Base-by-base conservation (phyloP, 2,113 vertebrate genomes). In the Alligator mississippiensis region DNA sequence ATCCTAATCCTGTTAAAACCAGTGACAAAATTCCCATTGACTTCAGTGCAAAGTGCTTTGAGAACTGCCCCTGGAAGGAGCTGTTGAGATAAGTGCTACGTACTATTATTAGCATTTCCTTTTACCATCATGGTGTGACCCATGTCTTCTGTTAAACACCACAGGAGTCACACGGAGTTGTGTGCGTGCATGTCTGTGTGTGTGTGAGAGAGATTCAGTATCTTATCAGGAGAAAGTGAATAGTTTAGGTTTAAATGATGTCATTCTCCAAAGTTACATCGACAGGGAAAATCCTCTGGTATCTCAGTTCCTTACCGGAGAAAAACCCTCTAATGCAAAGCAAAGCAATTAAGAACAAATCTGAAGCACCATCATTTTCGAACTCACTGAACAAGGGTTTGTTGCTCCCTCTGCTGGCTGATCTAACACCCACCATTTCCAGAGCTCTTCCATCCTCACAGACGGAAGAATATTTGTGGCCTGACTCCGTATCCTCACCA, bases 361-460 rank as follows among this genome's bases (percentile, higher is more conserved):
- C 9, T 80, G 24, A 7, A 0, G 59, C 7, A 66, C 62, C 24
- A 0, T 4, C 0, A 0, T 2, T 54, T 9, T 10, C 5, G 25
- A 11, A 76, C 34, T 27, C 3, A 78, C 74, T 10, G 84, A 85
- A 75, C 55, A 0, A 11, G 80, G 70, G 61, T 89, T 92, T 89
- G 80, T 18, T 19, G 3, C 95, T 95, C 94, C 93, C 82, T 93
- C 91, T 93, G 90, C 89, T 77, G 80, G 87, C 38, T 72, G 4
- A 77, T 64, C 75, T 75, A 90, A 60, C 68, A 34, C 4, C 0
- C 0, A 19, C 58, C 75, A 0, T 1, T 4, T 79, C 38, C 88
- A 21, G 3, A 0, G 2, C 21, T 30, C 63, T 90, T 83, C 91
- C 0, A 0, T 38, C 54, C 22, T 12, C 0, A 1, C 0, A 0